A percentile compares a stretch with the other conserved stretches of the same genome.
phyloP scores from a whole-genome alignment of 2,888 invertebrate genomes.

The Metopia argyrocephala region DNA sequence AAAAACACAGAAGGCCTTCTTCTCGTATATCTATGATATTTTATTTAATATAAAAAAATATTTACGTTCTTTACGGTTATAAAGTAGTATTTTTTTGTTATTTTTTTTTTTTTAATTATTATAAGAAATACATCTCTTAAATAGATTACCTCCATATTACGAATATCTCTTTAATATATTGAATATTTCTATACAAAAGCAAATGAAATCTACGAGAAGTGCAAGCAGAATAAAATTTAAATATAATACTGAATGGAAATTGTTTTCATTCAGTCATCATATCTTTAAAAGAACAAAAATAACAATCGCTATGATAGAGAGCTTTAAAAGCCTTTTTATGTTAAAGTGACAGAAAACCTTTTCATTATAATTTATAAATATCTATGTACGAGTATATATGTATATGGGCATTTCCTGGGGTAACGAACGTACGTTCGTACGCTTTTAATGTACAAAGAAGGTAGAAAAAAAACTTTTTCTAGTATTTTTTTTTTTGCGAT shows the following conservation, averaged over 20 bases:
- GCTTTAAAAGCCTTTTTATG: slow-evolving; percentile 16
- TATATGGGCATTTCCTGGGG: too few relatives aligned
- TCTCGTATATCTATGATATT: too few relatives aligned
- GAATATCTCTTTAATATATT: slow-evolving; percentile 35
- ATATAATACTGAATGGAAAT: background rate
- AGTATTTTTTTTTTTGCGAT: too few relatives aligned
- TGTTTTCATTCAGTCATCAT: background rate
- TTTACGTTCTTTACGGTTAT: too few relatives aligned
- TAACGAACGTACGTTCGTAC: too few relatives aligned
- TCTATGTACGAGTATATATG: too few relatives aligned
- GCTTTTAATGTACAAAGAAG: too few relatives aligned
- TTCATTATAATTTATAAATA: slow-evolving; percentile 13
- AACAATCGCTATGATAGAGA: background rate
- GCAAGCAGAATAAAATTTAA: background rate
- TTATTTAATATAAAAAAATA: too few relatives aligned
- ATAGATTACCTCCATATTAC: slow-evolving; percentile 39
- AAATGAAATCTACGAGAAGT: slow-evolving; percentile 30
- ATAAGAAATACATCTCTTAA: slow-evolving; percentile 39
- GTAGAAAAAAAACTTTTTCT: too few relatives aligned
- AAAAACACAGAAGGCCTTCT: background rate
- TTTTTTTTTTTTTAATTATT: too few relatives aligned
- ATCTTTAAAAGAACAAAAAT: background rate
- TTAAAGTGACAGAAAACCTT: slow-evolving; percentile 4
- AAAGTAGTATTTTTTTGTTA: too few relatives aligned
- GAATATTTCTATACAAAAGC: slow-evolving; percentile 4